Conservation (phyloP, 2,888 invertebrate genomes). For the Portevinia maculata region DNA sequence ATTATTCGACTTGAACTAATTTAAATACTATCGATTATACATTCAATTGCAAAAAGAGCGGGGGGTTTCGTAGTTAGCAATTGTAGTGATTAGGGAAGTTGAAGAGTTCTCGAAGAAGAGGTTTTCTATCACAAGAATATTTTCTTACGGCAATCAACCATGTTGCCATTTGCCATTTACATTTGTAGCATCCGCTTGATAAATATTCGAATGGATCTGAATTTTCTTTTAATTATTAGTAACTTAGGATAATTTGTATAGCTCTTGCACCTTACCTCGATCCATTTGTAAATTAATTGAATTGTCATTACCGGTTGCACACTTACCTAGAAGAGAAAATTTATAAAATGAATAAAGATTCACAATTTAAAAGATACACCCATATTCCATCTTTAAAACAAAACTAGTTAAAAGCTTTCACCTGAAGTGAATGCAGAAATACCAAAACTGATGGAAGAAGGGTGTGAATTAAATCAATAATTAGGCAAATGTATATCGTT, state of each 20-base stretch:
- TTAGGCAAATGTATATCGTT: constrained; percentile 4
- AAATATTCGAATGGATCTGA: constrained; percentile 47
- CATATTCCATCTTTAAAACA: not conserved
- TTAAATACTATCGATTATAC: too few relatives aligned
- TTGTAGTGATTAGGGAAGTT: too few relatives aligned
- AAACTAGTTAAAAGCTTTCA: not conserved
- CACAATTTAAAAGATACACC: not conserved
- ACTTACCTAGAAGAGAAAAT: constrained; percentile 64
- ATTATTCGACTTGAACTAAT: too few relatives aligned
- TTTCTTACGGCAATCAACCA: too few relatives aligned
- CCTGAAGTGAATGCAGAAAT: not conserved
- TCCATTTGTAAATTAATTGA: constrained; percentile 66
- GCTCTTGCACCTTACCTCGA: constrained; percentile 69
- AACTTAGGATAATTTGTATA: constrained; percentile 26
- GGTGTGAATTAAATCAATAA: not conserved
- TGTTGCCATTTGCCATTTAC: too few relatives aligned
- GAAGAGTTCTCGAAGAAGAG: too few relatives aligned
- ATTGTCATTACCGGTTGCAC: constrained; percentile 72
- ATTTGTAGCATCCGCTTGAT: not conserved
- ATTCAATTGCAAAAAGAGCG: too few relatives aligned
- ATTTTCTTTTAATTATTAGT: not conserved
- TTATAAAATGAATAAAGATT: constrained; percentile 1
- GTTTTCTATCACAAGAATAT: too few relatives aligned
- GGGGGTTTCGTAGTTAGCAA: too few relatives aligned
- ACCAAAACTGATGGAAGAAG: not conserved